phyloP scores from a whole-genome alignment of 2,113 vertebrate species.

The Lepus timidus region DNA sequence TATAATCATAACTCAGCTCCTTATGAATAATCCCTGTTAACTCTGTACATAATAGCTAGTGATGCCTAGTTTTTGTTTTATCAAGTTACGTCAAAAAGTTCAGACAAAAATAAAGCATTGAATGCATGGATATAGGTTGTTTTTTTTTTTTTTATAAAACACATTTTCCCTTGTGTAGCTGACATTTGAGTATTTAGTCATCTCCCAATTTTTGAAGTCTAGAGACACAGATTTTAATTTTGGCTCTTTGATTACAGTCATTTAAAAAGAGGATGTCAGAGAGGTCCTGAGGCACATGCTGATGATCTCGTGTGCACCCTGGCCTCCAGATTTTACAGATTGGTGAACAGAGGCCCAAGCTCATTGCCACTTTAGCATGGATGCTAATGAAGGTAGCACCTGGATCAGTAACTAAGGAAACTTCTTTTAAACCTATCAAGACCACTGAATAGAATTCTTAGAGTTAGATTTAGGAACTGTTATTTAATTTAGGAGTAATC shows the following conservation, averaged over 20 bases:
- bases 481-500: not conserved
- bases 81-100: too few species aligned
- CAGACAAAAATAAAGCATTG: too few species aligned
- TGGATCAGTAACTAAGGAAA: not conserved
- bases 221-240: not conserved
- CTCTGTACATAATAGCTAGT: not conserved
- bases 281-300: not conserved
- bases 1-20: not conserved
- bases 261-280: not conserved
- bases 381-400: too few species aligned
- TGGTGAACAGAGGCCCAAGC: not conserved
- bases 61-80: not conserved
- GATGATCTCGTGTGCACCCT: too few species aligned
- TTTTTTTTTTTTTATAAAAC: too few species aligned
- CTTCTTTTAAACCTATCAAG: not conserved
- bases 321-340: not conserved
- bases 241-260: not conserved
- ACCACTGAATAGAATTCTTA: not conserved
- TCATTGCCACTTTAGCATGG: rapidly evolving
- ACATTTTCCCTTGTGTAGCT: not conserved
- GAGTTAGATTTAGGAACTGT: too few species aligned
- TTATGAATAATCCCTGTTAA: not conserved
- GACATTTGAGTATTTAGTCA: not conserved
- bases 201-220: not conserved
- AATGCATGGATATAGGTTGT: too few species aligned